phyloP scores from a whole-genome alignment of 2,888 invertebrate genomes.

The Camptogramma bilineatum region DNA sequence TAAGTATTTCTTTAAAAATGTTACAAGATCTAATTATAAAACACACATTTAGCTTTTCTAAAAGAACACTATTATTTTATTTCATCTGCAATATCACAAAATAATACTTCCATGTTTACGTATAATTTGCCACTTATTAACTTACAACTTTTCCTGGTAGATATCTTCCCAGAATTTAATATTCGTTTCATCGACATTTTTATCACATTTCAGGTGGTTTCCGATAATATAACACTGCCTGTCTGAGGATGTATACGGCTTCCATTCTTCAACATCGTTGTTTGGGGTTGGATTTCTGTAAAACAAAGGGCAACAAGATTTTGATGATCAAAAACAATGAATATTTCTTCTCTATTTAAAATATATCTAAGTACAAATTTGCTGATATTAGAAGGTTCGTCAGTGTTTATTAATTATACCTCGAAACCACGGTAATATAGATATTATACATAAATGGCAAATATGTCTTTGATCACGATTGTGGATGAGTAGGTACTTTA shows the following conservation, averaged over 20 bases:
- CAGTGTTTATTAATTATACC: too few species aligned
- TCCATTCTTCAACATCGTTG: conserved; percentile 60
- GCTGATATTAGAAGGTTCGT: too few species aligned
- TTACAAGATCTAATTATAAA: neutral
- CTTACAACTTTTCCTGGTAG: conserved; percentile 55
- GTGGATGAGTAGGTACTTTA: too few species aligned
- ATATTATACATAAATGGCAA: too few species aligned
- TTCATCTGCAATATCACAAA: conserved; percentile 9
- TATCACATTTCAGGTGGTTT: conserved; percentile 56
- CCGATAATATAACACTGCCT: conserved; percentile 68
- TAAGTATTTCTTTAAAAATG: neutral
- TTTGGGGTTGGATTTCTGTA: conserved; percentile 71
- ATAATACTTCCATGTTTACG: conserved; percentile 15
- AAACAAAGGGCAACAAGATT: conserved; percentile 35
- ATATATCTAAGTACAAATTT: too few species aligned
- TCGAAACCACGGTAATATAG: too few species aligned
- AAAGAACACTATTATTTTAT: neutral
- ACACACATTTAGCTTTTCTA: neutral
- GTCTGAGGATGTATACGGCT: conserved; percentile 63
- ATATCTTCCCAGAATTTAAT: conserved; percentile 74
- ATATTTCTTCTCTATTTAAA: too few species aligned
- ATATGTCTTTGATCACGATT: too few species aligned
- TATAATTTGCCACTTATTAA: conserved; percentile 2
- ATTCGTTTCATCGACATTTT: conserved; percentile 57
- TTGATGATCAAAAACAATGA: neutral